phyloP scores from a whole-genome alignment of 2,113 vertebrate genomes.

The Diadophis punctatus region DNA sequence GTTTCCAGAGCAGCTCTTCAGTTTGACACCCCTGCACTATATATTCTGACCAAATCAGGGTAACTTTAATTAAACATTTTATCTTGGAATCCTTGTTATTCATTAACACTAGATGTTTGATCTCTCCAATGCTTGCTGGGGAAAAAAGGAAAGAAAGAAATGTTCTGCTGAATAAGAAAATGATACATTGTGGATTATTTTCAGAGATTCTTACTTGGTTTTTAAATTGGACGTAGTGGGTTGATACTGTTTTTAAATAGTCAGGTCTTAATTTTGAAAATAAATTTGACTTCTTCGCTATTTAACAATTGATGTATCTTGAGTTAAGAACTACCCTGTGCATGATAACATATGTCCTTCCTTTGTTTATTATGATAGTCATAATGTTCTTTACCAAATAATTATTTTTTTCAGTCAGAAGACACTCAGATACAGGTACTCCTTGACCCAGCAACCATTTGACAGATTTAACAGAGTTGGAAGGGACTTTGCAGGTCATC shows the following conservation, averaged over 20 bases:
- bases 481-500: no score
- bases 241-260: slow-evolving; percentile 71
- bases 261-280: slow-evolving; percentile 66
- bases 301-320: slow-evolving; percentile 40
- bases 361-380: slow-evolving; percentile 48
- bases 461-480: no score
- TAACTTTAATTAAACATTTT: not conserved
- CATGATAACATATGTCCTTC: slow-evolving; percentile 43
- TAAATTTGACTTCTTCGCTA: slow-evolving; percentile 49
- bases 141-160: not conserved
- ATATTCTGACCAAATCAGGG: not conserved
- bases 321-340: slow-evolving; percentile 72
- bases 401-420: slow-evolving; percentile 56
- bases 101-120: not conserved
- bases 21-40: no score
- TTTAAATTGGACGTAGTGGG: slow-evolving; percentile 56
- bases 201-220: slow-evolving; percentile 46
- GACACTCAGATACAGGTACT: slow-evolving; percentile 35
- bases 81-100: not conserved
- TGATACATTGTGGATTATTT: slow-evolving; percentile 9
- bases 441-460: not conserved
- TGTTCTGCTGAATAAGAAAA: not conserved
- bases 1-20: no score
- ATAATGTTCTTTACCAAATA: slow-evolving; percentile 63
- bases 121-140: not conserved